Evolutionary conservation across 2,888 invertebrate species (phyloP).

Genomic region (Drosophila phalerata): DNA sequence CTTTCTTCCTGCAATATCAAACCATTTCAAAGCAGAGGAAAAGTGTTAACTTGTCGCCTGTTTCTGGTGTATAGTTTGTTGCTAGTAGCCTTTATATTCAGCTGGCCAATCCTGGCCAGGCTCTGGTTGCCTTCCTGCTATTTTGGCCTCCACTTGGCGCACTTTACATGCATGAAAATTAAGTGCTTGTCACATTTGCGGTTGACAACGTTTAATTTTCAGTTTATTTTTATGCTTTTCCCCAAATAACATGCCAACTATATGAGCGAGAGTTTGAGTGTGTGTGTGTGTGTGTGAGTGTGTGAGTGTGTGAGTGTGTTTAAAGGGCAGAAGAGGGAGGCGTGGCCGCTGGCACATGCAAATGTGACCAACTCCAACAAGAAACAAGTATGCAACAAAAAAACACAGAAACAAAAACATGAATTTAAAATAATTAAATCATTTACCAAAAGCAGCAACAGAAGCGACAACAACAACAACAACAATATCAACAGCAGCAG

Average conservation of each 20-base stretch:
- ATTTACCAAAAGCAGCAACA: constrained; percentile 64
- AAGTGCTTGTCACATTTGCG: constrained; percentile 80
- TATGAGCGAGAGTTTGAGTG: constrained; percentile 7
- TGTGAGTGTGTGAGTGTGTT: background rate
- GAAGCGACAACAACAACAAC: constrained; percentile 29
- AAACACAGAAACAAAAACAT: constrained; percentile 26
- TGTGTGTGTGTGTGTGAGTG: constrained; percentile 6
- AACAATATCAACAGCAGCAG: constrained; percentile 23
- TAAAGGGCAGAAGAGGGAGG: constrained; percentile 4
- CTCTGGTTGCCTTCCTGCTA: constrained; percentile 46
- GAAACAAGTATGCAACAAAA: constrained; percentile 27
- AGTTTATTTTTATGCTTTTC: constrained; percentile 63
- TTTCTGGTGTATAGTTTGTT: background rate
- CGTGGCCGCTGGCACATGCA: constrained; percentile 52
- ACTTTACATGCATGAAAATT: constrained; percentile 76
- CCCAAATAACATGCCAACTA: constrained; percentile 63
- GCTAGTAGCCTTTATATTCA: constrained; percentile 17
- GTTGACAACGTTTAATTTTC: constrained; percentile 80
- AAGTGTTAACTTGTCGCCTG: constrained; percentile 18
- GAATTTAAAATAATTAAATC: constrained; percentile 75
- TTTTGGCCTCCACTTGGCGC: constrained; percentile 59
- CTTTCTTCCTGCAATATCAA: background rate
- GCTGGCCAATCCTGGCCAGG: constrained; percentile 28
- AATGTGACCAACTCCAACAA: constrained; percentile 45
- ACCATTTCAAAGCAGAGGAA: background rate